Base-by-base conservation (phyloP, 1,140 invertebrate genomes). In the Anadara kagoshimensis region DNA sequence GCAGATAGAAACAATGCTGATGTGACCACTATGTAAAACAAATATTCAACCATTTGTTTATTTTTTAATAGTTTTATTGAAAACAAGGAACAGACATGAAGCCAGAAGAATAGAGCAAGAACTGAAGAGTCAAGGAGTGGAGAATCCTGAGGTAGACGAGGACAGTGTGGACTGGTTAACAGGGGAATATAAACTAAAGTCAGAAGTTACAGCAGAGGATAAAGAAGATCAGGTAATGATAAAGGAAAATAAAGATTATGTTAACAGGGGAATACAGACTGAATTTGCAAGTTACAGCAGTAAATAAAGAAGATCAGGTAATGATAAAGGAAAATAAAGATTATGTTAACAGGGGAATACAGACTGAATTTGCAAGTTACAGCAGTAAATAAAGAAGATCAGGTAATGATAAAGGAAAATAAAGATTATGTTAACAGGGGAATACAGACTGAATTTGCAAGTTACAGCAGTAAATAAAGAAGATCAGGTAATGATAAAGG, bases 141-240 rank as follows among this genome's bases (percentile, higher is more conserved):
- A 76, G 45, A 36, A 36, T 36, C 78, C 82, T 11, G 78, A 84
- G 36, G 84, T 88, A 12, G 82, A 87, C 63, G 73, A 73, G 14
- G 83, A 83, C 0, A 80, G 81, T 54, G 79, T 89, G 5, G 86
- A 87, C 54, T 89, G 86, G 87, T 70, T 88, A 44, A 82, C 80
- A 41, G 83, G 80, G 1, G 79, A 78, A 16, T 85, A 85, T 61
- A 81, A 77, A 79, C 76, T 70, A 26, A 79, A 78, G 51, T 78
- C 68, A 22, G 79, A 75, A 26, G 69, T 62, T 36, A 49, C 43
- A 59, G 58, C 49, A 41, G 49, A 63, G 26, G 43, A 68, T 29
- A 43, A 49, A 44, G 54, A 64, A 36, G 41, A 68, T 16, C 66
- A 74, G 41, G 63, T 51, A n/a, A 64, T 44, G 11, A 36, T 7